Evolutionary conservation across 2,113 vertebrate genomes (phyloP).

Genomic region (Gasterosteus aculeatus): DNA sequence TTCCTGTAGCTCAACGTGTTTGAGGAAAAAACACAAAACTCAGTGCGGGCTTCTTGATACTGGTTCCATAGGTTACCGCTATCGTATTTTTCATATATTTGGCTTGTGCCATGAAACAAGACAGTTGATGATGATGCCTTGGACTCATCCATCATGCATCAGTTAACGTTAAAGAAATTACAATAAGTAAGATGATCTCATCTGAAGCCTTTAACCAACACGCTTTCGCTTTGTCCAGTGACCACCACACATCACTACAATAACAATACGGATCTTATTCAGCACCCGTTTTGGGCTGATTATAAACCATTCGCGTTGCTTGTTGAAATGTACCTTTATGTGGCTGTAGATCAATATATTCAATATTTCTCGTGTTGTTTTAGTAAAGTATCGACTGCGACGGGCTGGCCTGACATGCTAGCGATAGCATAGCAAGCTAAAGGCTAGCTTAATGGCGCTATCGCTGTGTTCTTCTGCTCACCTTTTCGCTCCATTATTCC

Average conservation of each 20-base stretch:
- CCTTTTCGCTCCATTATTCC: slow-evolving; percentile 36
- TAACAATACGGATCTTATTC: background rate
- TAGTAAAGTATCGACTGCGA: background rate
- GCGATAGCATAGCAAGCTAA: slow-evolving; percentile 57
- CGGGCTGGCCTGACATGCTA: slow-evolving; percentile 50
- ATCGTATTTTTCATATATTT: background rate
- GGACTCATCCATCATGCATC: background rate
- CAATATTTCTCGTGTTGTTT: background rate
- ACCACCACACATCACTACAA: slow-evolving; percentile 4
- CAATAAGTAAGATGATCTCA: background rate
- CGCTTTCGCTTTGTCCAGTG: slow-evolving; percentile 28
- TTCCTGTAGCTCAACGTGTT: background rate
- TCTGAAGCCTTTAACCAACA: background rate
- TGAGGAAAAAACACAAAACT: background rate
- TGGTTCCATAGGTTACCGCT: background rate
- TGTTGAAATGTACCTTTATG: fast-evolving
- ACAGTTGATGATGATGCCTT: background rate
- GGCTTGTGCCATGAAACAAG: background rate
- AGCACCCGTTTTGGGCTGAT: background rate
- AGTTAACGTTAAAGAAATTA: background rate
- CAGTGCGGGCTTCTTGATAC: background rate
- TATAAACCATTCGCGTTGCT: background rate
- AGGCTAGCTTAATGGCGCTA: slow-evolving; percentile 11
- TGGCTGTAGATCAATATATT: background rate
- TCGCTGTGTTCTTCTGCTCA: slow-evolving; percentile 24